These are phyloP conservation scores for Cyprinodon variegatus DNA, from an alignment of 2,113 vertebrate genomes.

Conservation along the genomic window DNA sequence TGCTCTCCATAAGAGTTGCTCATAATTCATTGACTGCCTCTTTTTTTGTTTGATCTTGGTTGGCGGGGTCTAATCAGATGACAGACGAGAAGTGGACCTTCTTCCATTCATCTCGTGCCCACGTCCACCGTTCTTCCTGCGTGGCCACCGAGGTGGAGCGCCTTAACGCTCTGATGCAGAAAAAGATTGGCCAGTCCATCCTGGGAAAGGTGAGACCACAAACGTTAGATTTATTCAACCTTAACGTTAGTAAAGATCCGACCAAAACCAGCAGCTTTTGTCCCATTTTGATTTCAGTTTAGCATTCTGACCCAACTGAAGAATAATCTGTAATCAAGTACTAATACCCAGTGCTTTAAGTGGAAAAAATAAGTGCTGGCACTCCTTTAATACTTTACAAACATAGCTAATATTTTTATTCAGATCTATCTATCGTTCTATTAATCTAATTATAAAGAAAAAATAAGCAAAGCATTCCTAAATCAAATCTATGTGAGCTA, in stretches of 20 bases:
- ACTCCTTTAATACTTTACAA: no score
- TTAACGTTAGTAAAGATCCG: background rate
- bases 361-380: no score
- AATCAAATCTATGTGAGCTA: no score
- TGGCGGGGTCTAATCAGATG: constrained; percentile 71
- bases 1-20: background rate
- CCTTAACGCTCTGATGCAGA: constrained; percentile 85
- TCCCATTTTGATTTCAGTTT: no score
- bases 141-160: constrained; percentile 93
- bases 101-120: constrained; percentile 88
- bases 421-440: no score
- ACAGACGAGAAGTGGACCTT: constrained; percentile 94
- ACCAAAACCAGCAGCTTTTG: no score
- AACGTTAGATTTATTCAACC: background rate
- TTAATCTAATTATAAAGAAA: no score
- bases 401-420: no score
- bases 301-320: no score
- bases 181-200: constrained; percentile 93
- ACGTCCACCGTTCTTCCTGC: constrained; percentile 89
- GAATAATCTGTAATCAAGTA: no score
- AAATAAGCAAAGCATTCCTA: no score
- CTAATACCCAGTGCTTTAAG: no score
- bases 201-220: constrained; percentile 89
- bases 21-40: background rate
- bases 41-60: background rate